phyloP scores from a whole-genome alignment of 2,113 vertebrate species.

The Zosterops pallidus region DNA sequence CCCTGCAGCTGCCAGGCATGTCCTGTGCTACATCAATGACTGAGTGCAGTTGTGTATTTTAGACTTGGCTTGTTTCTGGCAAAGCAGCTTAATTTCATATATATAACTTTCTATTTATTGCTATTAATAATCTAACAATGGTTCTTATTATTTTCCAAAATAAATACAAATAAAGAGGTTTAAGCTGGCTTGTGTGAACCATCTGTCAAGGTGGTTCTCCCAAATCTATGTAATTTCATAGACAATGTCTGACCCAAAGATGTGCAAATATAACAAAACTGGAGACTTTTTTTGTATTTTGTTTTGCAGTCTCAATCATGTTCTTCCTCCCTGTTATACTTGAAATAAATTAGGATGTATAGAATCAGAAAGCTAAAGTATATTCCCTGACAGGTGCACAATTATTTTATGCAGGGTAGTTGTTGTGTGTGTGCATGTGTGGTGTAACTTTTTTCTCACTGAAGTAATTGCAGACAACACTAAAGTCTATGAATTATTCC shows the following conservation, averaged over 20 bases:
- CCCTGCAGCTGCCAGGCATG: background rate
- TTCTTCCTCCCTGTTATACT: background rate
- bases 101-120: background rate
- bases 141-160: background rate
- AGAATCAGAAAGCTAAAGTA: slow-evolving; percentile 16
- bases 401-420: slow-evolving; percentile 33
- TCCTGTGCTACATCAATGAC: background rate
- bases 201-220: background rate
- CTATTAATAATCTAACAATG: background rate
- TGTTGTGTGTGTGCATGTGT: background rate
- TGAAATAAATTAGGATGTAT: background rate
- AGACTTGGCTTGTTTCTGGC: background rate
- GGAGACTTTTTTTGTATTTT: background rate
- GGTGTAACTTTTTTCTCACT: background rate
- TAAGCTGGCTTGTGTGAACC: background rate
- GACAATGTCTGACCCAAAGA: background rate
- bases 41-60: background rate
- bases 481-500: slow-evolving; percentile 59
- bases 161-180: background rate
- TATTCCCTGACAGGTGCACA: background rate
- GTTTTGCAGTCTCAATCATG: background rate
- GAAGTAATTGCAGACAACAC: slow-evolving; percentile 65
- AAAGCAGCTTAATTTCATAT: background rate
- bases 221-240: background rate
- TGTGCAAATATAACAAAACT: background rate